phyloP scores from a whole-genome alignment of 1,140 invertebrate genomes.

The Lutraria rhynchaena region DNA sequence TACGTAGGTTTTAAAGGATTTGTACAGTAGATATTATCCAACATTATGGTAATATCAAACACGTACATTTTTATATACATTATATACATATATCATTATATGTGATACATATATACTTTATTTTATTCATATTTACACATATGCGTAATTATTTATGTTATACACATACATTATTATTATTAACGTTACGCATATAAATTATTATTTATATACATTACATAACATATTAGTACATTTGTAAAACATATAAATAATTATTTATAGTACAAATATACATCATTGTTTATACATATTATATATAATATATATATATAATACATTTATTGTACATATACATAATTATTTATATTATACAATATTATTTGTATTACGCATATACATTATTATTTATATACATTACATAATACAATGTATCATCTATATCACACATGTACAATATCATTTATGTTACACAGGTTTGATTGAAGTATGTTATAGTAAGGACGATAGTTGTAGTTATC shows the following conservation, averaged over 20 bases:
- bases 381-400: neutral
- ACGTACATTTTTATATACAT: too few relatives aligned
- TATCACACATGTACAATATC: neutral
- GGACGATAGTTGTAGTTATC: constrained; percentile 33
- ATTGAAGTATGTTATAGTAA: neutral
- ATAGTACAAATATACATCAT: too few relatives aligned
- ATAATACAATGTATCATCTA: neutral
- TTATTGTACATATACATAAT: neutral
- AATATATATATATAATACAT: neutral
- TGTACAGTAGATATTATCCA: too few relatives aligned
- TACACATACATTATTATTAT: neutral
- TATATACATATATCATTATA: too few relatives aligned
- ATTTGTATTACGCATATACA: neutral
- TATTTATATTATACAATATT: neutral
- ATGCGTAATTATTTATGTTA: neutral
- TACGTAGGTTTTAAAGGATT: too few relatives aligned
- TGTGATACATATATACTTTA: too few relatives aligned
- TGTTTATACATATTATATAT: too few relatives aligned
- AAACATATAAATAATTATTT: neutral
- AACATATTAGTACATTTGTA: neutral
- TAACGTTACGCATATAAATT: neutral
- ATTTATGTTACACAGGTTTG: neutral
- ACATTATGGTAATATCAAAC: too few relatives aligned
- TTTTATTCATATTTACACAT: too few relatives aligned
- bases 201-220: neutral